These are phyloP conservation scores for Achroia grisella DNA, from an alignment of 1,140 invertebrate genomes.

Conservation along the genomic window DNA sequence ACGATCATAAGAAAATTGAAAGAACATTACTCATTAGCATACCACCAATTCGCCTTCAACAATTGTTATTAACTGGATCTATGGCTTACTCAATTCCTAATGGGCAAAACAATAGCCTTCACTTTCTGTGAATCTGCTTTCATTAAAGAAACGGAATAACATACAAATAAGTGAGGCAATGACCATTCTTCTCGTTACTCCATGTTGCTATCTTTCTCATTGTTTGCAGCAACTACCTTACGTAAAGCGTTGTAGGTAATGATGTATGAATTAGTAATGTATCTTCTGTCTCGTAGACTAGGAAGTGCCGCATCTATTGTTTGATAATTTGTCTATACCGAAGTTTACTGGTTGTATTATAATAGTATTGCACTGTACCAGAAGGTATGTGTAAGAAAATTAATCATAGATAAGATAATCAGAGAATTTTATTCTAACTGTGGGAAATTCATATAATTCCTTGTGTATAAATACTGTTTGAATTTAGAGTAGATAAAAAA, in stretches of 20 bases:
- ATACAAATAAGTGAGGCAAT: slow-evolving; percentile 58
- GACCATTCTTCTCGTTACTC: slow-evolving; percentile 54
- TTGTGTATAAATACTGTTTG: no score
- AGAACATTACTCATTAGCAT: not conserved
- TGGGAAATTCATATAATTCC: no score
- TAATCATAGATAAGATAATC: no score
- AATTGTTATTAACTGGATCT: slow-evolving; percentile 8
- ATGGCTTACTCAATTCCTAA: not conserved
- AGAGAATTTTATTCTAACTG: no score
- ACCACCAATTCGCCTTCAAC: no score
- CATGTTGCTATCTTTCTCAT: slow-evolving; percentile 58
- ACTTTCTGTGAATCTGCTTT: slow-evolving; percentile 36
- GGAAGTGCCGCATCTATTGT: slow-evolving; percentile 53
- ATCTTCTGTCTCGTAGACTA: slow-evolving; percentile 38
- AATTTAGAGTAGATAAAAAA: no score
- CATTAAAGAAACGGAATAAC: slow-evolving; percentile 44
- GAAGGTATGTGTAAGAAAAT: no score
- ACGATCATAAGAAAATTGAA: not conserved
- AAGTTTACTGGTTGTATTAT: no score
- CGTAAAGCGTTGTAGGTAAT: slow-evolving; percentile 55
- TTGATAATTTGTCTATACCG: slow-evolving; percentile 18
- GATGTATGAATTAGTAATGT: slow-evolving; percentile 62
- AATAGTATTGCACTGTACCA: no score
- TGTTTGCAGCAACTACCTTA: slow-evolving; percentile 47
- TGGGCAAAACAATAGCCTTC: slow-evolving; percentile 29